These are phyloP conservation scores for Coccyzus lansbergi DNA, from an alignment of 2,797 vertebrate species.

Conservation along the genomic window DNA sequence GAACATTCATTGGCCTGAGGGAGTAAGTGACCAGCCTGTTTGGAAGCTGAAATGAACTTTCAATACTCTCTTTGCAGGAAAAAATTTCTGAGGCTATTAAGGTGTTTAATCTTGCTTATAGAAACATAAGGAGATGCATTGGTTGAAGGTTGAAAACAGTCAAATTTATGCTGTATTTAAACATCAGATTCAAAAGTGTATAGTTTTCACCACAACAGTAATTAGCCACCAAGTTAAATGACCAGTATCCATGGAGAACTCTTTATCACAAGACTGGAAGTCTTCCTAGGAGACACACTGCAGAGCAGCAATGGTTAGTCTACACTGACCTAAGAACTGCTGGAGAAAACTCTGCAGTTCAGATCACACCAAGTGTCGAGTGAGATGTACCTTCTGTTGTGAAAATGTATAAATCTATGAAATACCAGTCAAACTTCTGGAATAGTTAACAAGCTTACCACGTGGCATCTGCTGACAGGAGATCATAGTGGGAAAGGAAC, in stretches of 20 bases:
- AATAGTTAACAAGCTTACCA: slow-evolving; percentile 3
- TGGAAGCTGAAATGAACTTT: not conserved
- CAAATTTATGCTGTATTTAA: not conserved
- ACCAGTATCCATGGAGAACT: not conserved
- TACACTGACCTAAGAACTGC: not conserved
- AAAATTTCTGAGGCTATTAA: not conserved
- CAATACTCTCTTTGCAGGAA: not conserved
- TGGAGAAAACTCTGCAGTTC: not conserved
- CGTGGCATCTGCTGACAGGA: not conserved
- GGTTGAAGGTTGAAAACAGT: not conserved
- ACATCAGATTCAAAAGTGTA: not conserved
- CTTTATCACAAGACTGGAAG: not conserved
- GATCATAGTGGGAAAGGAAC: not conserved
- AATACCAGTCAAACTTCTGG: not conserved
- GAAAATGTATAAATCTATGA: not conserved
- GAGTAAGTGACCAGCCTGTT: not conserved
- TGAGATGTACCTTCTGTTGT: not conserved
- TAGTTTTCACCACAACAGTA: not conserved
- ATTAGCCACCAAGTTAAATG: not conserved
- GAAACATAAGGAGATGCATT: not conserved
- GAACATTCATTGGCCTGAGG: not conserved
- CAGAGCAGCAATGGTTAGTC: not conserved
- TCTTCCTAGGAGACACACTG: not conserved
- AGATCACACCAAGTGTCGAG: not conserved
- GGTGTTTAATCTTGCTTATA: not conserved